Evolutionary conservation across 2,888 invertebrate genomes (phyloP).

Genomic region (Ormyrus nitidulus): DNA sequence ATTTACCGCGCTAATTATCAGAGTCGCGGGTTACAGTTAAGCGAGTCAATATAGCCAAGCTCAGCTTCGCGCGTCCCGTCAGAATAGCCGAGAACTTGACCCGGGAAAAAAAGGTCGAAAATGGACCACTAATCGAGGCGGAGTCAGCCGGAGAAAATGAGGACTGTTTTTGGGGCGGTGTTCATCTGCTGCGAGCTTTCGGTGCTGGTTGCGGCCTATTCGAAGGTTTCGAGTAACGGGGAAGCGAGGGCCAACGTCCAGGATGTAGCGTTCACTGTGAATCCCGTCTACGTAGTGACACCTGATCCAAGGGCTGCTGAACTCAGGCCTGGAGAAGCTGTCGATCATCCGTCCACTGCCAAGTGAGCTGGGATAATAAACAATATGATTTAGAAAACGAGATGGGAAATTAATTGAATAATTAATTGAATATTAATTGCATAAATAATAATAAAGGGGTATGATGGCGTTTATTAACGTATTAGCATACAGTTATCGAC

Average conservation of each 20-base stretch:
- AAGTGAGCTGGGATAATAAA: constrained; percentile 58
- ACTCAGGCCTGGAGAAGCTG: constrained; percentile 67
- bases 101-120: no score
- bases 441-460: no score
- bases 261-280: constrained; percentile 64
- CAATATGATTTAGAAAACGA: neutral
- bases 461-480: no score
- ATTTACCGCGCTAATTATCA: constrained; percentile 52
- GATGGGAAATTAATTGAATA: no score
- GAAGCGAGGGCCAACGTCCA: constrained; percentile 56
- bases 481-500: no score
- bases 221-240: constrained; percentile 39
- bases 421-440: no score
- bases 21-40: constrained; percentile 64
- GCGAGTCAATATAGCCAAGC: constrained; percentile 64
- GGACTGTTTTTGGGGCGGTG: neutral
- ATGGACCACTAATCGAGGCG: no score
- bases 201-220: neutral
- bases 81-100: neutral
- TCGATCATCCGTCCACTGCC: constrained; percentile 63
- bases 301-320: constrained; percentile 56
- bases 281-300: constrained; percentile 65
- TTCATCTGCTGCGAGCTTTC: neutral
- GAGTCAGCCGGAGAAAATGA: neutral
- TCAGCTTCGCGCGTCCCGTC: neutral